Evolutionary conservation across 2,888 invertebrate species (phyloP).

Genomic region (Melanostoma mellinum): DNA sequence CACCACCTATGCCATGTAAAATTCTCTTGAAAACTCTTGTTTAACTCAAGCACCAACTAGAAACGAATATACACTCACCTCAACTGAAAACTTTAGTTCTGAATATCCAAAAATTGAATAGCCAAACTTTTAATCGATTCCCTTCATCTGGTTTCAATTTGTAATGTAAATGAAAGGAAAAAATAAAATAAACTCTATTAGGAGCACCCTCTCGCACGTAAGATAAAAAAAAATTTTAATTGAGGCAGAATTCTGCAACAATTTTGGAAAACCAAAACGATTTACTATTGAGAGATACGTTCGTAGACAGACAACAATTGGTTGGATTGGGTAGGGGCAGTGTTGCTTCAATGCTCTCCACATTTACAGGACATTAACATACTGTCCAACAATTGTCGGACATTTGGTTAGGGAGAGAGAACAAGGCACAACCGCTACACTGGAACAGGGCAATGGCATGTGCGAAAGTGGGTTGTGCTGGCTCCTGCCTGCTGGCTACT

Average conservation of each 20-base stretch:
- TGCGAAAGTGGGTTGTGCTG: background rate
- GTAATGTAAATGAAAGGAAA: conserved; percentile 5
- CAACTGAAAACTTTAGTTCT: background rate
- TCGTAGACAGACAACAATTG: no score
- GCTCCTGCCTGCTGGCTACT: conserved; percentile 1
- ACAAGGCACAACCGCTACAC: background rate
- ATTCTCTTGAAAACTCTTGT: no score
- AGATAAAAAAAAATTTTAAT: conserved; percentile 44
- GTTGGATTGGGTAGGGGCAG: background rate
- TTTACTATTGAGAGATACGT: conserved; percentile 36
- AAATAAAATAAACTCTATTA: background rate
- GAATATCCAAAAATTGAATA: conserved; percentile 32
- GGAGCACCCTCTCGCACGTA: no score
- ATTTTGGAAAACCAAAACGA: conserved; percentile 50
- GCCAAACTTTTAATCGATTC: conserved; percentile 67
- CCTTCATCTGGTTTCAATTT: conserved; percentile 20
- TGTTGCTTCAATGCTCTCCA: conserved; percentile 13
- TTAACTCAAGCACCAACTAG: no score
- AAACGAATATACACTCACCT: no score
- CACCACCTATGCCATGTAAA: no score
- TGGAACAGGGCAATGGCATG: background rate
- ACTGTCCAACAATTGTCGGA: conserved; percentile 50
- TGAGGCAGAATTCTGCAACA: conserved; percentile 49
- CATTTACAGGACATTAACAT: conserved; percentile 54
- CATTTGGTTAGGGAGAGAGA: conserved; percentile 10